Evolutionary conservation across 2,113 vertebrate genomes (phyloP).

Genomic region (Oncorhynchus nerka): DNA sequence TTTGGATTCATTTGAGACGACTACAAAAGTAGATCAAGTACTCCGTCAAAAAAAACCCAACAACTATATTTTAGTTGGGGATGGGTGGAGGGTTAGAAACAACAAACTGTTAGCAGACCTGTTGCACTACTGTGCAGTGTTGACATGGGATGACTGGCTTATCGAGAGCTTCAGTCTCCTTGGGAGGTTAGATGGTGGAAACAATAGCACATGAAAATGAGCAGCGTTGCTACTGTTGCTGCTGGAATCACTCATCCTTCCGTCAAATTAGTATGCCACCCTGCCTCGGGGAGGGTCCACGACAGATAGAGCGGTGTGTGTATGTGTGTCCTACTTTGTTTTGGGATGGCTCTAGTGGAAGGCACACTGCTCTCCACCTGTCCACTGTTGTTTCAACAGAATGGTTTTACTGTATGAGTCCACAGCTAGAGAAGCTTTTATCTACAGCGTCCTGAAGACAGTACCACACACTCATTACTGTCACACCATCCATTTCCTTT

Average conservation of each 20-base stretch:
- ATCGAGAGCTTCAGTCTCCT: slow-evolving; percentile 28
- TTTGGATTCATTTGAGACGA: neutral
- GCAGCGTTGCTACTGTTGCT: slow-evolving; percentile 42
- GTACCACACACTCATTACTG: slow-evolving; percentile 50
- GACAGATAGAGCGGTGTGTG: slow-evolving; percentile 43
- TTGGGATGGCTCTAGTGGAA: slow-evolving; percentile 58
- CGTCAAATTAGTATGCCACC: slow-evolving; percentile 62
- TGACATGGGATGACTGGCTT: slow-evolving; percentile 34
- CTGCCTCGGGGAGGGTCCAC: slow-evolving; percentile 40
- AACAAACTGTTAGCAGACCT: neutral
- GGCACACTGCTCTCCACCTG: slow-evolving; percentile 50
- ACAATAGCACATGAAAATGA: slow-evolving; percentile 59
- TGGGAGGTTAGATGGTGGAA: slow-evolving; percentile 15
- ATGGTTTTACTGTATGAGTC: slow-evolving; percentile 52
- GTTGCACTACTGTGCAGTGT: neutral
- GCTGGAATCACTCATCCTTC: slow-evolving; percentile 67
- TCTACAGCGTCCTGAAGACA: slow-evolving; percentile 39
- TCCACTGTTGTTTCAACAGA: slow-evolving; percentile 51
- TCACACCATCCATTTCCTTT: slow-evolving; percentile 14
- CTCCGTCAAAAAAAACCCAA: neutral
- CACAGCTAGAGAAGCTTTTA: slow-evolving; percentile 27
- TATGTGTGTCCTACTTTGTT: slow-evolving; percentile 54
- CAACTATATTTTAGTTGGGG: neutral
- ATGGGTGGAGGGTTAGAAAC: neutral
- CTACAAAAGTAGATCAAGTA: neutral